These are phyloP conservation scores for Lithodes maja DNA, from an alignment of 2,888 invertebrate genomes.

Conservation along the genomic window DNA sequence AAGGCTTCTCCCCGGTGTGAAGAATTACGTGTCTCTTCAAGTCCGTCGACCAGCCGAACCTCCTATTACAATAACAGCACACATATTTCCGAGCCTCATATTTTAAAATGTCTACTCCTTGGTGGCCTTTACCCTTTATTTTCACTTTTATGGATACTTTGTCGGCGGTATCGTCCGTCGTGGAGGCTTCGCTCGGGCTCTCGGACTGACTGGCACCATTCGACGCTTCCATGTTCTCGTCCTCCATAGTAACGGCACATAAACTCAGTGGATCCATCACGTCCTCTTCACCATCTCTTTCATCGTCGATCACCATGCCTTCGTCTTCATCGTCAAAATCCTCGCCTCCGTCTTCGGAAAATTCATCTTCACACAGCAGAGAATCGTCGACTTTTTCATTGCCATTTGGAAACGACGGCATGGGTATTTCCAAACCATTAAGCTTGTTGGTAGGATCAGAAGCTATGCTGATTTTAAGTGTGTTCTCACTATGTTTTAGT, in stretches of 20 bases:
- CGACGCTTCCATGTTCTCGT: conserved; percentile 60
- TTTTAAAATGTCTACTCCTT: conserved; percentile 54
- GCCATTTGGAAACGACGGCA: conserved; percentile 6
- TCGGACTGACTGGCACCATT: conserved; percentile 37
- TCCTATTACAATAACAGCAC: conserved; percentile 63
- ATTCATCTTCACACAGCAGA: conserved; percentile 1
- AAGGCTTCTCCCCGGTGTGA: conserved; percentile 70
- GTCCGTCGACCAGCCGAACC: conserved; percentile 71
- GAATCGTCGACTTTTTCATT: conserved; percentile 26
- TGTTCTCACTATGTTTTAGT: conserved; percentile 22
- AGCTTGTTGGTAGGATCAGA: conserved; percentile 34
- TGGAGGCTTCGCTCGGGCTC: conserved; percentile 8
- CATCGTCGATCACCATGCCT: conserved; percentile 65
- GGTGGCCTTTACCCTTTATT: conserved; percentile 42
- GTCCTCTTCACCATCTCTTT: conserved; percentile 57
- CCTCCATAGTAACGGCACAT: conserved; percentile 70
- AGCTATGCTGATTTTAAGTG: conserved; percentile 28
- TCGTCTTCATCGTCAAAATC: conserved; percentile 58
- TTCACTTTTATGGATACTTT: conserved; percentile 47
- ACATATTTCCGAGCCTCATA: conserved; percentile 64
- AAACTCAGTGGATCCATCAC: conserved; percentile 67
- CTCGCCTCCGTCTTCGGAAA: conserved; percentile 27
- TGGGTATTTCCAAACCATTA: conserved; percentile 51
- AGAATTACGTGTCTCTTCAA: conserved; percentile 69
- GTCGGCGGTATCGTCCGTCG: conserved; percentile 18